phyloP scores from a whole-genome alignment of 1,140 invertebrate species.

The Saccostrea glomerata region DNA sequence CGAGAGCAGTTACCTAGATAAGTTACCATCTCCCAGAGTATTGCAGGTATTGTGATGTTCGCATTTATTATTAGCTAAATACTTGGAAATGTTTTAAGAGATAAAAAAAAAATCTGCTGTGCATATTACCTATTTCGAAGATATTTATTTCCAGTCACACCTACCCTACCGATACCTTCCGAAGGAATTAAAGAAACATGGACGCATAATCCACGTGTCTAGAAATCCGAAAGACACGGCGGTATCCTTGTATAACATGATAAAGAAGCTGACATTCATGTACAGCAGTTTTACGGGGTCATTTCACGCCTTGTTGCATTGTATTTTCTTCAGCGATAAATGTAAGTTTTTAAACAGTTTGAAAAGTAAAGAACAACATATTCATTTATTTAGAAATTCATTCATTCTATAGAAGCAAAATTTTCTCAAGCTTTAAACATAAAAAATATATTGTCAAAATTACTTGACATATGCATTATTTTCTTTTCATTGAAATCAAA shows the following conservation, averaged over 20 bases:
- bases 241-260: conserved; percentile 14
- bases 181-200: neutral
- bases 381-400: no score
- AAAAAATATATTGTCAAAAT: no score
- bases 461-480: no score
- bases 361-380: no score
- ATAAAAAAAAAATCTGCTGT: no score
- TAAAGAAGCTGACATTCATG: neutral
- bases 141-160: neutral
- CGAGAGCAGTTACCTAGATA: neutral
- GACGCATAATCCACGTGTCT: conserved; percentile 15
- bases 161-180: conserved; percentile 30
- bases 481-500: no score
- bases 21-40: neutral
- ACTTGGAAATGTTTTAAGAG: no score
- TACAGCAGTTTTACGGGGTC: conserved; percentile 8
- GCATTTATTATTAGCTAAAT: no score
- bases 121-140: no score
- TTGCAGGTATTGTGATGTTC: neutral
- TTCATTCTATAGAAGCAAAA: no score
- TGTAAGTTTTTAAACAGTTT: neutral
- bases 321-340: conserved; percentile 19
- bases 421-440: no score
- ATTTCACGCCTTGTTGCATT: neutral
- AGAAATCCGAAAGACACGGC: conserved; percentile 40